Conservation (phyloP, 2,797 vertebrate genomes). For the Fratercula arctica region DNA sequence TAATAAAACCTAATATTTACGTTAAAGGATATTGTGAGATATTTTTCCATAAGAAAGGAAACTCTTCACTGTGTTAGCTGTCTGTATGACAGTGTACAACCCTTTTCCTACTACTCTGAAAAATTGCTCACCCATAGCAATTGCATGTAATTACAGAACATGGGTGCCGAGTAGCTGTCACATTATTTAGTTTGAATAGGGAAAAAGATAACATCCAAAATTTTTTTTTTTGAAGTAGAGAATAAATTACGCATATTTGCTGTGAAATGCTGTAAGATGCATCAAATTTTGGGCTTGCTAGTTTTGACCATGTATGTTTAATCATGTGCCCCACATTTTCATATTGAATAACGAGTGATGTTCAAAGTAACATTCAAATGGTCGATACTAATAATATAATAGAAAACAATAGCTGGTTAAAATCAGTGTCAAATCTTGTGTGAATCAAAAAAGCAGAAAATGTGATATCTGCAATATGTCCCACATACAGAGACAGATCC, state of each 20-base stretch:
- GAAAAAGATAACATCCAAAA: neutral
- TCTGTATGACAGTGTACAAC: neutral
- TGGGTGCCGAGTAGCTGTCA: neutral
- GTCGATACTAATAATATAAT: neutral
- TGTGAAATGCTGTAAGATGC: neutral
- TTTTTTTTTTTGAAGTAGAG: neutral
- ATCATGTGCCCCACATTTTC: neutral
- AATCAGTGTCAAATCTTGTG: constrained; percentile 9
- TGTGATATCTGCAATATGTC: neutral
- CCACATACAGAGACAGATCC: neutral
- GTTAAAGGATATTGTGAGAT: neutral
- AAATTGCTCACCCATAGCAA: neutral
- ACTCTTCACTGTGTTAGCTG: neutral
- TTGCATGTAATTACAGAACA: neutral
- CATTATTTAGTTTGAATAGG: neutral
- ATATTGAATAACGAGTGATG: neutral
- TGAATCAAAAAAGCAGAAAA: constrained; percentile 19
- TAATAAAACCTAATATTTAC: neutral
- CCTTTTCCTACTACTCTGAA: neutral
- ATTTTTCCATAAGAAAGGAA: neutral
- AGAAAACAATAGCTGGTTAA: neutral
- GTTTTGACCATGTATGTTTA: neutral
- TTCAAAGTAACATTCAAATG: neutral
- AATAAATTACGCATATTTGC: neutral
- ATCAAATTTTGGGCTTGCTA: neutral